Evolutionary conservation across 2,113 vertebrate species (phyloP).

Genomic region (Hippoglossus stenolepis): DNA sequence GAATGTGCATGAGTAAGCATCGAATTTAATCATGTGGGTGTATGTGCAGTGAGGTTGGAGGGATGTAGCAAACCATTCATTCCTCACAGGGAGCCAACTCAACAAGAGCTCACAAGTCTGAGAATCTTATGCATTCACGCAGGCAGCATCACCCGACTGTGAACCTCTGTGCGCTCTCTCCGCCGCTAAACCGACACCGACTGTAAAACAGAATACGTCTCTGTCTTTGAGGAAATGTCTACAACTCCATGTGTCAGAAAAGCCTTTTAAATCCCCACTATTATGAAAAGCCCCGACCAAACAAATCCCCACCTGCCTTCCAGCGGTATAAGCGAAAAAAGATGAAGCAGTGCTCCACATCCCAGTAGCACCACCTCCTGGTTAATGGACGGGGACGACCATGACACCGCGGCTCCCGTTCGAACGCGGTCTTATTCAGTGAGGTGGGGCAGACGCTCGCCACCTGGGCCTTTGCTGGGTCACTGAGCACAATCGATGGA

Average conservation of each 20-base stretch:
- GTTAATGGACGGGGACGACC: slow-evolving; percentile 45
- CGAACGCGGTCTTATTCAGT: slow-evolving; percentile 27
- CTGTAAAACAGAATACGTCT: slow-evolving; percentile 54
- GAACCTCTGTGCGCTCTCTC: slow-evolving; percentile 51
- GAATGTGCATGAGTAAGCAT: slow-evolving; percentile 61
- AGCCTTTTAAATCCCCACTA: slow-evolving; percentile 60
- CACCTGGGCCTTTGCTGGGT: slow-evolving; percentile 74
- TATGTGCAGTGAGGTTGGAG: slow-evolving; percentile 23
- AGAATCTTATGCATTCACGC: slow-evolving; percentile 62
- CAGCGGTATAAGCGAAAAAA: slow-evolving; percentile 40
- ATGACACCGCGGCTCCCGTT: slow-evolving; percentile 3
- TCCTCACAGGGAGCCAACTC: slow-evolving; percentile 55
- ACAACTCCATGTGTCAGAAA: slow-evolving; percentile 66
- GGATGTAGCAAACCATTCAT: slow-evolving; percentile 65
- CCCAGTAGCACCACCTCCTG: slow-evolving; percentile 78
- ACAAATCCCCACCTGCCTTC: slow-evolving; percentile 52
- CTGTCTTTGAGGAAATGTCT: slow-evolving; percentile 64
- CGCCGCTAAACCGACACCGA: slow-evolving; percentile 46
- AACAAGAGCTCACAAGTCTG: slow-evolving; percentile 79
- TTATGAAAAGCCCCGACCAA: slow-evolving; percentile 50
- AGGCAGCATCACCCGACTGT: slow-evolving; percentile 62
- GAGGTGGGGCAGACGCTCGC: slow-evolving; percentile 58
- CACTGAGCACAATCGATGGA: slow-evolving; percentile 81
- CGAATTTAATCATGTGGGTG: slow-evolving; percentile 44
- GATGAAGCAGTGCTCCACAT: slow-evolving; percentile 38